Conservation (phyloP, 2,888 invertebrate genomes). For the Hoplodrina blanda region DNA sequence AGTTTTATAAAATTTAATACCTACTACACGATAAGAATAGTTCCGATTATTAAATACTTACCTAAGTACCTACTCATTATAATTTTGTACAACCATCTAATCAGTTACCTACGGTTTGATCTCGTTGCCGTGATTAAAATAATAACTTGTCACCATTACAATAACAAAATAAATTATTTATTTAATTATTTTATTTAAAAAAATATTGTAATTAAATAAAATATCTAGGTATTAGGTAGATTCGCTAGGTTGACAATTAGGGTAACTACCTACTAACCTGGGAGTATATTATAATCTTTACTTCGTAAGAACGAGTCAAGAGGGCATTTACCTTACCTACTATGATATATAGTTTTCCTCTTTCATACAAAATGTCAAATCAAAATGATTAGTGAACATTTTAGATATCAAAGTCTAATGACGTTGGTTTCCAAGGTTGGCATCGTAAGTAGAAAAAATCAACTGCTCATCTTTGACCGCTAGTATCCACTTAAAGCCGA, state of each 20-base stretch:
- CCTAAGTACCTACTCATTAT: background rate
- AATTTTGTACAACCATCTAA: slow-evolving; percentile 37
- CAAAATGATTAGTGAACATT: background rate
- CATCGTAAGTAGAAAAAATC: too few species aligned
- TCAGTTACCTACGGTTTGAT: slow-evolving; percentile 11
- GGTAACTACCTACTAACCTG: too few species aligned
- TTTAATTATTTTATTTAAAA: too few species aligned
- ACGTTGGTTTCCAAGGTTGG: too few species aligned
- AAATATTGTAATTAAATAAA: too few species aligned
- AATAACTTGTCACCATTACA: slow-evolving; percentile 20
- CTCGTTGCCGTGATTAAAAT: slow-evolving; percentile 24
- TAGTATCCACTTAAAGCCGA: slow-evolving; percentile 1
- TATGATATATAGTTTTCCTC: too few species aligned
- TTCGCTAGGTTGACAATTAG: too few species aligned
- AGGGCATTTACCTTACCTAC: too few species aligned
- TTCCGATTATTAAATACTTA: slow-evolving; percentile 25
- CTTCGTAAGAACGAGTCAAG: too few species aligned
- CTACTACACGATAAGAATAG: slow-evolving; percentile 19
- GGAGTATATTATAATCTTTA: too few species aligned
- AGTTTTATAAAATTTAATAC: slow-evolving; percentile 13
- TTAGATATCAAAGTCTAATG: too few species aligned
- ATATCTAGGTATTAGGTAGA: background rate
- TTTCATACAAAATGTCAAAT: too few species aligned
- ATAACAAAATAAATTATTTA: background rate
- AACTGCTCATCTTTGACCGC: background rate